Conservation (phyloP, 2,888 invertebrate genomes). For the Cryptosula pallasiana region DNA sequence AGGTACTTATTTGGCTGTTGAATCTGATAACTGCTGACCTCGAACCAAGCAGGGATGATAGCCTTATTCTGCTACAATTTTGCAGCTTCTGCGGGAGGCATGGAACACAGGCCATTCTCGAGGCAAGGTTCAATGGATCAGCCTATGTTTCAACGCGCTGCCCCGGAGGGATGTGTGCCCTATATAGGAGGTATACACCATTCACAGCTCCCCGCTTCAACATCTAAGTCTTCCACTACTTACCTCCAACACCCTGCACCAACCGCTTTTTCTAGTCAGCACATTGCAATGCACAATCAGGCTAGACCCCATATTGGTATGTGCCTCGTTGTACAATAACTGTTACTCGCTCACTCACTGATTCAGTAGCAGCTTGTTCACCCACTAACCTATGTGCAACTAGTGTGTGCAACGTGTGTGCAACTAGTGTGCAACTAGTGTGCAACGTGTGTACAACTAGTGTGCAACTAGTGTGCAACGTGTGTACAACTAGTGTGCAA, state of each 20-base stretch:
- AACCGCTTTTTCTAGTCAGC: constrained; percentile 15
- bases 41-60: too few relatives aligned
- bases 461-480: too few relatives aligned
- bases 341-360: too few relatives aligned
- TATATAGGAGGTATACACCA: constrained; percentile 18
- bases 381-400: too few relatives aligned
- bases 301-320: constrained; percentile 22
- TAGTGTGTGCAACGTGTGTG: too few relatives aligned
- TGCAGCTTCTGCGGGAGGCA: background rate
- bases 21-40: too few relatives aligned
- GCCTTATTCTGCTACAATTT: too few relatives aligned
- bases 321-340: too few relatives aligned
- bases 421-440: too few relatives aligned
- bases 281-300: background rate
- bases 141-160: constrained; percentile 6
- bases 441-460: too few relatives aligned
- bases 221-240: background rate
- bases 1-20: background rate
- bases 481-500: too few relatives aligned
- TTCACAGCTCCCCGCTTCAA: background rate
- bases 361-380: too few relatives aligned
- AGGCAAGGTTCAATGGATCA: background rate
- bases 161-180: background rate
- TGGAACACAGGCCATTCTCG: background rate
- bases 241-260: background rate